Base-by-base conservation (phyloP, 2,113 vertebrate species). In the Colistium nudipinnis region DNA sequence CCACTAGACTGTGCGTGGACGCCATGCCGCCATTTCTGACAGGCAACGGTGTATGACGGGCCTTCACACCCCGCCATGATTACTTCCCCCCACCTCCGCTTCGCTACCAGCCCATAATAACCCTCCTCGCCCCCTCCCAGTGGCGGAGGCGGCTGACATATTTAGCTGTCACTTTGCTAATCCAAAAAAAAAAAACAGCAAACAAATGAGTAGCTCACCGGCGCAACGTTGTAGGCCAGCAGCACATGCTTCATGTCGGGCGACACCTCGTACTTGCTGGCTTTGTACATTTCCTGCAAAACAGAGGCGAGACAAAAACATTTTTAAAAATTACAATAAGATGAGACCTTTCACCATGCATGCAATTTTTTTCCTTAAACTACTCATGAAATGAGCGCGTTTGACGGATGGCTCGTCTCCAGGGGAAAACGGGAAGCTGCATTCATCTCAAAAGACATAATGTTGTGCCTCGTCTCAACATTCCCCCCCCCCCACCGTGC, bases 221-320 rank as follows among this genome's bases (percentile, higher is more conserved):
- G 95, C 43, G 94, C 95, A 53, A 96, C 94, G 16, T 95, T 92
- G 78, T 98, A 98, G 51, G 96, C 95, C 67, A 98, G 95, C 14
- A 99, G 92, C 2, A 96, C 96, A 0, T 98, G 96, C 67, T 95
- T 95, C 91, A 92, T 88, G 76, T 99, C 97, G 6, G 97, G 96
- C 57, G 97, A 99, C 22, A 99, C 94, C 77, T 98, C 94, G 0
- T 97, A 99, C 79, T 93, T 94, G 92, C 95, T 91, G 72, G 96
- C 97, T 90, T 95, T 94, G 82, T 98, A 93, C 69, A 95, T 97
- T 70, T 96, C 95, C 97, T 99, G 44, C 31, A 57, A 65, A 61
- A 47, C 3, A 54, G 16, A 75, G 19, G 45, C 39, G 45, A 22
- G 39, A 17, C 31, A 24, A 30, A 59, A 13, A 19, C 30, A 31